Conservation (phyloP, 2,888 invertebrate genomes). For the Molorchus minor region DNA sequence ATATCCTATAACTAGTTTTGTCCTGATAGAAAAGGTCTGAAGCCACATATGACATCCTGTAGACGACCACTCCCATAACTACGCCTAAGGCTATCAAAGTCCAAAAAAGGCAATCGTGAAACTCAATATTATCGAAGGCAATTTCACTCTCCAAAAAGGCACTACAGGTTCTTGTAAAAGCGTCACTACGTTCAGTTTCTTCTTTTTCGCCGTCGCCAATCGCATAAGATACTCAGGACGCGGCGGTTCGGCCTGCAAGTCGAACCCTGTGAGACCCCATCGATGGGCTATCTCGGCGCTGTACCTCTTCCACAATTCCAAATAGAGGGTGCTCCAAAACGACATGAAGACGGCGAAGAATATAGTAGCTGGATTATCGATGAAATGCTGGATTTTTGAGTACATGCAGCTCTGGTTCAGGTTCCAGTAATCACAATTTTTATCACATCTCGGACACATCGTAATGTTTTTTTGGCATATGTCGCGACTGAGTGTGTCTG, state of each 20-base stretch:
- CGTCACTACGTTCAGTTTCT: constrained; percentile 67
- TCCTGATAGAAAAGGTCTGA: constrained; percentile 66
- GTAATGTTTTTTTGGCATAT: constrained; percentile 70
- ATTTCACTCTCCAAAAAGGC: constrained; percentile 79
- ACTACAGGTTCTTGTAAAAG: constrained; percentile 74
- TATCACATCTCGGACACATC: constrained; percentile 87
- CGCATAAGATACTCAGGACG: constrained; percentile 77
- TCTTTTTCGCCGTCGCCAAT: constrained; percentile 65
- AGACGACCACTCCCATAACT: constrained; percentile 80
- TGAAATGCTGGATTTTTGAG: constrained; percentile 77
- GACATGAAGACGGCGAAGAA: constrained; percentile 84
- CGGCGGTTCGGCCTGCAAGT: constrained; percentile 78
- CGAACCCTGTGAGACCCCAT: constrained; percentile 84
- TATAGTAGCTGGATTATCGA: constrained; percentile 84
- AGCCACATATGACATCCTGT: constrained; percentile 74
- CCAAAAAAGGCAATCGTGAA: constrained; percentile 73
- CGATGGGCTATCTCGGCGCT: constrained; percentile 79
- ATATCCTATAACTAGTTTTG: constrained; percentile 67
- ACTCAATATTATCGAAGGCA: constrained; percentile 76
- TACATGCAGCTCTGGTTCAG: constrained; percentile 77
- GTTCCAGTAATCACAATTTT: constrained; percentile 77
- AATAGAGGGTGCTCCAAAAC: constrained; percentile 81
- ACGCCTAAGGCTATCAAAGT: constrained; percentile 73
- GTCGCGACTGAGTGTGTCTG: constrained; percentile 65
- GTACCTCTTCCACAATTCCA: constrained; percentile 86